Evolutionary conservation across 2,888 invertebrate genomes (phyloP), one percentile per base, ranked within the genome.

Genomic region (Muschampia plurimacula): DNA sequence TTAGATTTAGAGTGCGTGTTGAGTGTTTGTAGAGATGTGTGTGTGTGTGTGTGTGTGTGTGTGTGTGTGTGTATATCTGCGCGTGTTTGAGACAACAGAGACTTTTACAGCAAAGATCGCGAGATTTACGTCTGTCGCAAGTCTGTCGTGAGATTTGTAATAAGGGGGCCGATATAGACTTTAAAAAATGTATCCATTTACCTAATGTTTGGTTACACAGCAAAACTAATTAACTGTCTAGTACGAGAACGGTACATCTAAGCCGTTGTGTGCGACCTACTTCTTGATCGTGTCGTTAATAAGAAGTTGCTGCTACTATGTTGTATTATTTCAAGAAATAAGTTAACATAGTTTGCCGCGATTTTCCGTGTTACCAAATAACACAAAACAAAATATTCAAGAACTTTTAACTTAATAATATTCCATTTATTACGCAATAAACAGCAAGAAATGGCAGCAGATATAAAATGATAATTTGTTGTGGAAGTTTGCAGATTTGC

Each of bases 261-360:
- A 57, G 67, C 39, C 59, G 59, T 32, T 39, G 32, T 39, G 8
- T 4, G 76, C 75, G 80, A 78, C 80, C 80, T 74, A 78, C 76
- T 77, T 79, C 76, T 71, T 75, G 77, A 78, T 77, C 77, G 79
- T 76, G 76, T 77, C 72, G 75, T 77, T 79, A 79, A 80, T 78
- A 80, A 77, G 52, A 75, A 75, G 65, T 75, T 72, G 28, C 57
- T 10, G 22, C 74, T 78, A 74, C 74, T 75, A 77, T n/a, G n/a
- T n/a, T n/a, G 77, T 77, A 77, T 77, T 78, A 76, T 75, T 72
- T 68, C 73, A 72, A 59, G 59, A 13, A 74, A 74, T 74, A 76
- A 76, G 63, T 78, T 76, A 74, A 75, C 75, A 77, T 74, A 75
- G 74, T 75, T 75, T 49, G 63, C 74, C 12, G 39, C 22, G 8